Base-by-base conservation (phyloP, 2,113 vertebrate genomes). In the Cololabis saira region DNA sequence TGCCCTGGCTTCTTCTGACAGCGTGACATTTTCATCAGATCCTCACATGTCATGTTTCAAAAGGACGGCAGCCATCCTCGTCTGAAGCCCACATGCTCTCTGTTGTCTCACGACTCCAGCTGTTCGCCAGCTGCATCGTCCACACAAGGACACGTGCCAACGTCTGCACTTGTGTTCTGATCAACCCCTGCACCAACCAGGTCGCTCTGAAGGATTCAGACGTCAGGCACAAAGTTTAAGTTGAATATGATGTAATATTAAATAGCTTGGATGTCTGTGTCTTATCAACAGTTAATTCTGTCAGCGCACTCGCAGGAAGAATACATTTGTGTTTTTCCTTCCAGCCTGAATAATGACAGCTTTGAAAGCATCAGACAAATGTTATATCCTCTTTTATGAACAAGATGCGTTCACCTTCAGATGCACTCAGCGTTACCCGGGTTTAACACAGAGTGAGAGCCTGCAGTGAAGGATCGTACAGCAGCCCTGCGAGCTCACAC, bases 1-100 rank as follows among this genome's bases (percentile, higher is more conserved):
- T 41, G 18, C 47, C 68, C 53, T 55, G 53, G 24, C 52, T 60
- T 47, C 64, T 47, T 60, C 48, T 75, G 76, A 72, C 64, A 60
- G 44, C 5, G 50, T 75, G 86, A 84, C 75, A 81, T 85, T 89
- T 78, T 71, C 67, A 83, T 78, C 66, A 57, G 58, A 64, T 78
- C 65, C 60, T 71, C 30, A 44, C 66, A 63, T 56, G 69, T 70
- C 67, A 58, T 54, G 58, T 73, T 84, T 83, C 80, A 84, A 79
- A 89, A 83, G 74, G 27, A 22, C 45, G 6, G 63, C 57, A 50
- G 59, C 45, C 44, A 12, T 69, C 58, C 33, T 24, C 47, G 72
- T 79, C 81, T 83, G 86, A 87, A 83, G 80, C 72, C 62, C 80
- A 76, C 74, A 54, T 49, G 12, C 61, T 49, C 47, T 68, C 44